Percentiles rank a stretch among this genome's conserved stretches.
These are phyloP conservation scores for Ibidorhyncha struthersii DNA, from an alignment of 2,113 vertebrate species.

Conservation along the genomic window DNA sequence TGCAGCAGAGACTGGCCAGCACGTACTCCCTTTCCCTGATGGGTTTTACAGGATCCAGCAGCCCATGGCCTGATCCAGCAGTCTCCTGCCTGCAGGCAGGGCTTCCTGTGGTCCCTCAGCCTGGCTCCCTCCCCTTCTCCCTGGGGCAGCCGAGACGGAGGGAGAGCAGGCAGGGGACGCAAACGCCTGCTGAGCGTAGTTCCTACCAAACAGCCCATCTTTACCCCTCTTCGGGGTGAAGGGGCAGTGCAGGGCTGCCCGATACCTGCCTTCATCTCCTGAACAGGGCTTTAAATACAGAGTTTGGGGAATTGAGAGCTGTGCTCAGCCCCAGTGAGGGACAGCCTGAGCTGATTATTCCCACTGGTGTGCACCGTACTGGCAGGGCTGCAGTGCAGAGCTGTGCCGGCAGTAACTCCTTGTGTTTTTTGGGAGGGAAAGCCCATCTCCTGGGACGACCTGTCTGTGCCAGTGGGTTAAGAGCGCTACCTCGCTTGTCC, in stretches of 20 bases:
- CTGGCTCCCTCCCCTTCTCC: neutral
- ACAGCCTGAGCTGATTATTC: neutral
- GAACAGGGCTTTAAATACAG: neutral
- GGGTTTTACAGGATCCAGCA: accelerated
- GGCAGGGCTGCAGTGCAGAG: neutral
- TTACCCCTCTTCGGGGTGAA: neutral
- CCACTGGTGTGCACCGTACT: accelerated
- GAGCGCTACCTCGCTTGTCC: neutral
- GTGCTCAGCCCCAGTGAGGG: neutral
- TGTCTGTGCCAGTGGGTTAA: accelerated
- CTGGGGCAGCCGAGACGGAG: neutral
- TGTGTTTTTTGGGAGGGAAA: neutral
- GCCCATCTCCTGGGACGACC: no score
- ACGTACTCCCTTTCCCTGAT: accelerated
- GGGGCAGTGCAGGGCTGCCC: neutral
- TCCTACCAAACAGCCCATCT: neutral
- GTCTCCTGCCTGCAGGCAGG: neutral
- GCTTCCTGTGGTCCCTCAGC: neutral
- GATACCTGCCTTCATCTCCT: neutral
- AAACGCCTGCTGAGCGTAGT: accelerated
- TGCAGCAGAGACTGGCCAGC: accelerated
- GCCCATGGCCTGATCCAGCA: neutral
- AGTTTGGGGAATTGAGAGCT: neutral
- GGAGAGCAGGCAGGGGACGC: neutral
- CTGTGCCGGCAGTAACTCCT: neutral